Base-by-base conservation (phyloP, 2,888 invertebrate species). In the Drosophila percnosoma region DNA sequence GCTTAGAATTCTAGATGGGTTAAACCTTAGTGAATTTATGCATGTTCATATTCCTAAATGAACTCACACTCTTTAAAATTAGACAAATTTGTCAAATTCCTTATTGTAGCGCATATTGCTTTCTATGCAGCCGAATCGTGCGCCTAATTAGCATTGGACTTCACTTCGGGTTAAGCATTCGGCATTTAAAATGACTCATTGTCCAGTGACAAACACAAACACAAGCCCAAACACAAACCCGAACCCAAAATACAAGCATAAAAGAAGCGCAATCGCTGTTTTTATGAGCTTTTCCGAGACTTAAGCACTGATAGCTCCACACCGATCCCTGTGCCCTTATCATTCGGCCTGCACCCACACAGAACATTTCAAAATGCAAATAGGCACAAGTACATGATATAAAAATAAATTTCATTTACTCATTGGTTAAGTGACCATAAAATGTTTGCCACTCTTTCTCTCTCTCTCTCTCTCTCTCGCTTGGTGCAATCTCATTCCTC, bases 401-500 rank as follows among this genome's bases (percentile, higher is more conserved):
- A 69, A 42, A 78, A 66, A 68, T 68, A 73, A 71, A 78, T 73
- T 69, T 62, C 66, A 78, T 76, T 85, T 70, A 65, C 70, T 71
- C 79, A 84, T 79, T 73, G 80, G 27, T 73, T 87, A 78, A 75
- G 74, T 75, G 78, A 77, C 58, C 69, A 78, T 87, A 85, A 84
- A 87, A 84, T 79, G 75, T 82, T 82, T 77, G 75, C 65, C 75
- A 68, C 61, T n/a, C 61, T 21, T 24, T 27, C 24, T 21, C 31
- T 31, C 31, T 11, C 2, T 31, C 51, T 15, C 31, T 51, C 11
- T 42, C 3, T 15, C 2, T 11, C 13, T 29, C 13, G 4, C 13
- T 27, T 4, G 1, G 24, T 15, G 51, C 38, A 18, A 21, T 27
- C 57, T 33, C 18, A 36, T 31, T 18, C 31, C 36, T 55, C 36